phyloP scores from a whole-genome alignment of 1,140 invertebrate genomes.

The Sipha flava region DNA sequence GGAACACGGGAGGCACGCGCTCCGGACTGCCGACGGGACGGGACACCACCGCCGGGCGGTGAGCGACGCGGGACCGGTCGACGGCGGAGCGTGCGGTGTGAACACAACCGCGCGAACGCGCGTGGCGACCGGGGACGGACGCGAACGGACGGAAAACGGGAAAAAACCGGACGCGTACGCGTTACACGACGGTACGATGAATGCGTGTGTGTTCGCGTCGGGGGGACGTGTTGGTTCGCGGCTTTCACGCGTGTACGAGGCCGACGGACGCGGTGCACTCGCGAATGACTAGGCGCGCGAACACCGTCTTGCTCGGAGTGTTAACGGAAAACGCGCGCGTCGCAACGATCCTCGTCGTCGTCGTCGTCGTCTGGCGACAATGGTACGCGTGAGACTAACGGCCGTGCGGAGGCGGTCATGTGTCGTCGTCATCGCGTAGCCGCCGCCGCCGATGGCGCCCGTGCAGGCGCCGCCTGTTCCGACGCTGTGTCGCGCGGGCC shows the following conservation, averaged over 20 bases:
- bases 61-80: background rate
- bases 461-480: background rate
- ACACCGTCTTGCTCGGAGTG: background rate
- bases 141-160: no score
- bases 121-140: no score
- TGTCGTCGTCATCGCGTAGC: background rate
- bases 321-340: background rate
- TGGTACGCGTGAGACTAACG: constrained; percentile 7
- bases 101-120: no score
- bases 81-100: background rate
- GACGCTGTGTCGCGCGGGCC: background rate
- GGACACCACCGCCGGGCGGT: background rate
- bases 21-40: background rate
- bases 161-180: no score
- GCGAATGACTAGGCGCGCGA: no score
- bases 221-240: no score
- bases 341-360: background rate
- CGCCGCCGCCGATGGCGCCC: background rate
- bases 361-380: background rate
- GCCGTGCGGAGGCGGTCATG: background rate
- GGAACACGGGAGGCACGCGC: background rate
- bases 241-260: no score
- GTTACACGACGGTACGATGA: no score
- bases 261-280: no score
- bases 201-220: no score